A percentile compares a stretch with the other conserved stretches of the same genome.
Conservation (phyloP, 2,888 invertebrate species). For the Pterostichus madidus region DNA sequence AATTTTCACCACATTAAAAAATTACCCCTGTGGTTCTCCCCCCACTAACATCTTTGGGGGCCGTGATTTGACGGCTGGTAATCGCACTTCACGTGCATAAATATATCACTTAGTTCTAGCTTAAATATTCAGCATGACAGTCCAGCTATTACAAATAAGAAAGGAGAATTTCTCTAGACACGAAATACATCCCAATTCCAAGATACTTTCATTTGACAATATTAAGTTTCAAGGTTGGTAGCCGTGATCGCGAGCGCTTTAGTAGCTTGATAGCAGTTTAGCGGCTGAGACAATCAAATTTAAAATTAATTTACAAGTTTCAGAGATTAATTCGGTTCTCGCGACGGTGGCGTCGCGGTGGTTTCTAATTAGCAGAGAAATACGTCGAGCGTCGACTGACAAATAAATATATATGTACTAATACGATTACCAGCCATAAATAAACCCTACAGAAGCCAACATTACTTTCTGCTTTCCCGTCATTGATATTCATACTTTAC, state of each 20-base stretch:
- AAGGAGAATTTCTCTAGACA: too few species aligned
- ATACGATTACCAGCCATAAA: background rate
- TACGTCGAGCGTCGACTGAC: background rate
- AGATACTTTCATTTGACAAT: background rate
- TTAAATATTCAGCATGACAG: too few species aligned
- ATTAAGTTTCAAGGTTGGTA: background rate
- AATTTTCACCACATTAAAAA: too few species aligned
- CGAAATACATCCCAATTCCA: background rate
- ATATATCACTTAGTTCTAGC: too few species aligned
- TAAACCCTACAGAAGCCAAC: background rate
- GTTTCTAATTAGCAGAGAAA: slow-evolving; percentile 6
- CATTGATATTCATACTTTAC: background rate
- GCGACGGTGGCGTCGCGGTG: background rate
- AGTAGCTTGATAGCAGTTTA: background rate
- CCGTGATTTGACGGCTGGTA: too few species aligned
- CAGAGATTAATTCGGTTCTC: slow-evolving; percentile 1
- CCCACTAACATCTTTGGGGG: too few species aligned
- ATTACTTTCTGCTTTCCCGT: slow-evolving; percentile 5
- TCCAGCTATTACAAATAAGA: too few species aligned
- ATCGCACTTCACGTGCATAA: too few species aligned
- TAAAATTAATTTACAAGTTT: slow-evolving; percentile 24
- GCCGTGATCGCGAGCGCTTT: background rate
- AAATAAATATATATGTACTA: slow-evolving; percentile 20
- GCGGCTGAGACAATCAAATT: slow-evolving; percentile 20
- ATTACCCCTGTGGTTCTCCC: too few species aligned